Base-by-base conservation (phyloP, 1,140 invertebrate species). In the Anadara kagoshimensis region DNA sequence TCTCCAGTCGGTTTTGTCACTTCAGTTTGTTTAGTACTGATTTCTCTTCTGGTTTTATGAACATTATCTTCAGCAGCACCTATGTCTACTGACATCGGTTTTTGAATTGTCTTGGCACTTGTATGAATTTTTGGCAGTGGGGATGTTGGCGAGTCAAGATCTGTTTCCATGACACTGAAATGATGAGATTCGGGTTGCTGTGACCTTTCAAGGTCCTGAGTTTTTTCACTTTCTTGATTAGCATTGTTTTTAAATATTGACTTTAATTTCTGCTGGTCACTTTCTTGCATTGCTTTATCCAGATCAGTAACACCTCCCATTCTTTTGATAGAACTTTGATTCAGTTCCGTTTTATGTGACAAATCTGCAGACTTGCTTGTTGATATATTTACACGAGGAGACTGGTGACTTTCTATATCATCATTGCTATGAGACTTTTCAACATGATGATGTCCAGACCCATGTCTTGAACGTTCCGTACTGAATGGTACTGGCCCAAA, bases 261-360 rank as follows among this genome's bases (percentile, higher is more conserved):
- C 14, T 65, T 64, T n/a, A 82, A 59, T 36, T 78, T 80, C 57
- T 70, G 62, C 51, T 83, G 68, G 61, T 84, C 83, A 43, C 71
- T 67, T 51, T 86, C 75, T 54, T 75, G 76, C 78, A 84, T 84
- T n/a, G 83, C 83, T 69, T 83, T 66, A 70, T 82, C 80, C n/a
- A 83, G 69, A 61, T 81, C 82, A 16, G 80, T 83, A 20, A 83
- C 80, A 12, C 49, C 75, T 29, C 73, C 56, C 18, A 66, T 77
- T 49, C 75, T 51, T 45, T 73, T 79, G 26, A 79, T 44, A 18
- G 74, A 36, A 36, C 29, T 36, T 36, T 36, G 62, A 64, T 26
- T 49, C 49, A 62, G 12, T 62, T 22, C 43, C 22, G 59, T 24
- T 29, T 22, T 24, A 20, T 64, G 26, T 11, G 45, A 26, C n/a